Evolutionary conservation across 2,113 vertebrate species (phyloP), one percentile per base, ranked within the genome.

Genomic region (Chionomys nivalis): DNA sequence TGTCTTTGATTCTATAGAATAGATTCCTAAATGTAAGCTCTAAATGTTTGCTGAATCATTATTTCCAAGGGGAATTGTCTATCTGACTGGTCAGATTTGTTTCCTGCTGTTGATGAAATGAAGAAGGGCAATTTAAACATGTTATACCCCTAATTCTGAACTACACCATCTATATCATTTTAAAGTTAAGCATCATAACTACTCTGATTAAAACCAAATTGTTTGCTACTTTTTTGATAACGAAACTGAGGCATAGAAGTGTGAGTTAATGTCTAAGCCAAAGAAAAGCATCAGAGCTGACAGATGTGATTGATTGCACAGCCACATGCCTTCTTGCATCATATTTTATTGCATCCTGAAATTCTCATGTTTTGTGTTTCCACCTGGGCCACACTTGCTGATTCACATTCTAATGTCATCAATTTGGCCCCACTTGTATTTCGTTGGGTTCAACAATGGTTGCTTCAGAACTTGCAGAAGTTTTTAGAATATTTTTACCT

Each of bases 51-150:
- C 17, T 87, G n/a, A 70, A 89, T 91, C 36, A 75, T 1, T 78
- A 78, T 8, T 72, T 7, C 16, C n/a, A 75, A 70, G 9, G 1
- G 36, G 10, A 79, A 91, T 31, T 89, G 95, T 52, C 78, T n/a
- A 94, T 89, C 21, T 76, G 55, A 89, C 13, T n/a, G 2, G 39
- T 39, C 49, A 65, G 11, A 42, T 76, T 95, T 89, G 24, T n/a
- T 91, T 72, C 42, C 23, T 90, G 42, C 66, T 70, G 0, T 81
- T 86, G 73, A n/a, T 70, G 61, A 39, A 97, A 72, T 39, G 78
- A 91, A 31, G 1, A 42, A 86, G 11, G 61, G 2, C 36, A 79
- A 44, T 87, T 65, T 73, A 94, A 89, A 10, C 23, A 26, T 49
- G 3, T 14, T 81, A 39, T 89, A 49, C 61, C 81, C 86, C 12